phyloP scores from a whole-genome alignment of 2,113 vertebrate genomes.

The Puntigrus tetrazona region DNA sequence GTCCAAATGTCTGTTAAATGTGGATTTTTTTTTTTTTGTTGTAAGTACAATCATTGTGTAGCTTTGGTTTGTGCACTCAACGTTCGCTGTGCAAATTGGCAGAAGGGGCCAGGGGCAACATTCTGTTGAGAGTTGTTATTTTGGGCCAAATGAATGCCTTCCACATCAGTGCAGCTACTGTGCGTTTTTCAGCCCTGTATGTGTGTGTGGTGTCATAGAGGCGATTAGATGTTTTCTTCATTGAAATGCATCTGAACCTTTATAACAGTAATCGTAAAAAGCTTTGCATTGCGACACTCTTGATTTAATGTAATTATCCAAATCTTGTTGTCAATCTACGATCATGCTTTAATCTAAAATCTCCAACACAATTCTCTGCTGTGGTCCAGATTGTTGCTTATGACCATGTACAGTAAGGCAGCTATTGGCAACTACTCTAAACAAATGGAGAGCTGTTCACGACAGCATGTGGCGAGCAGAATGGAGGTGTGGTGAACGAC shows the following conservation, averaged over 20 bases:
- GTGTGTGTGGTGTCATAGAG: constrained; percentile 15
- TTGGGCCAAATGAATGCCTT: constrained; percentile 53
- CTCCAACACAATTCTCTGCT: background rate
- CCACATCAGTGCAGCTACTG: constrained; percentile 49
- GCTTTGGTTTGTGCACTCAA: constrained; percentile 33
- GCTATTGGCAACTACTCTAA: constrained; percentile 22
- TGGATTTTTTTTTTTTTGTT: background rate
- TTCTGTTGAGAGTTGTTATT: constrained; percentile 57
- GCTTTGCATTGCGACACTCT: background rate
- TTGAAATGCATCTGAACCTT: constrained; percentile 21
- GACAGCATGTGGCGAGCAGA: constrained; percentile 53
- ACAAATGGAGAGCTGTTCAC: constrained; percentile 42
- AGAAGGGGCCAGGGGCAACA: constrained; percentile 54
- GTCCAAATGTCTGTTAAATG: constrained; percentile 10
- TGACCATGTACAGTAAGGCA: constrained; percentile 35
- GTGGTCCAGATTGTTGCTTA: constrained; percentile 34
- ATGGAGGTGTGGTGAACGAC: constrained; percentile 44
- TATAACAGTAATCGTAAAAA: background rate
- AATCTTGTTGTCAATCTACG: background rate
- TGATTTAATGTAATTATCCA: background rate
- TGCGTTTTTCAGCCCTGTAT: constrained; percentile 15
- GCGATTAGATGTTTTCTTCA: constrained; percentile 26
- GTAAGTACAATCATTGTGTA: constrained; percentile 20
- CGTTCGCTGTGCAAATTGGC: constrained; percentile 43
- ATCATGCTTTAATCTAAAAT: background rate